Base-by-base conservation (phyloP, 2,888 invertebrate genomes). In the Diarsia rubi region DNA sequence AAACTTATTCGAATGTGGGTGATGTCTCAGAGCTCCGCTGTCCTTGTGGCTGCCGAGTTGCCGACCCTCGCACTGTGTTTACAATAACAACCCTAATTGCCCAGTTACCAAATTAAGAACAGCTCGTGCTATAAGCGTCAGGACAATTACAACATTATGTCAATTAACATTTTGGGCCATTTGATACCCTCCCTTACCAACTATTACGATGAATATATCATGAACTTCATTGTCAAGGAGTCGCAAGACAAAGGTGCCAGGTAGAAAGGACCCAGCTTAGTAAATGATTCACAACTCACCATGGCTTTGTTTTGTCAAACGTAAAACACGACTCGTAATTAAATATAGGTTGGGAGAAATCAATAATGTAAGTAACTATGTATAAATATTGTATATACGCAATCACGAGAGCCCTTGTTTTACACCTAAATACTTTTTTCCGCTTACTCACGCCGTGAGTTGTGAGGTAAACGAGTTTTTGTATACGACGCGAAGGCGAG, bases 401-500 rank as follows among this genome's bases (percentile, higher is more conserved):
- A 70, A 78, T 79, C 87, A 82, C 79, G 68, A 85, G 71, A 83
- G 80, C 81, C 75, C 83, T 86, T 75, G 47, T 74, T 78, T 75
- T 60, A 21, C 60, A 74, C 67, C 31, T 76, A 67, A 73, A 67
- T 60, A 73, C 27, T 73, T 74, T 79, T 84, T 83, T 86, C 85
- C 82, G 84, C 72, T 86, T 84, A 37, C 76, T 84, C 79, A 84
- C 69, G 72, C 78, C 24, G 71, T 75, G 68, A 87, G 86, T 86
- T 47, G 71, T 81, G 68, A 87, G 88, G 88, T 81, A 72, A 85
- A 84, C 89, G 70, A 73, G 88, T 87, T 82, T 79, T 82, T 83
- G 81, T 85, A 83, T 78, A 83, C 75, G 67, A 68, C 81, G 79
- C 81, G 70, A 80, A 83, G 80, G 79, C 86, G 66, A 87, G 79